A percentile compares a stretch with the other conserved stretches of the same genome.
Conservation (phyloP, 2,888 invertebrate species). For the Xylota segnis region DNA sequence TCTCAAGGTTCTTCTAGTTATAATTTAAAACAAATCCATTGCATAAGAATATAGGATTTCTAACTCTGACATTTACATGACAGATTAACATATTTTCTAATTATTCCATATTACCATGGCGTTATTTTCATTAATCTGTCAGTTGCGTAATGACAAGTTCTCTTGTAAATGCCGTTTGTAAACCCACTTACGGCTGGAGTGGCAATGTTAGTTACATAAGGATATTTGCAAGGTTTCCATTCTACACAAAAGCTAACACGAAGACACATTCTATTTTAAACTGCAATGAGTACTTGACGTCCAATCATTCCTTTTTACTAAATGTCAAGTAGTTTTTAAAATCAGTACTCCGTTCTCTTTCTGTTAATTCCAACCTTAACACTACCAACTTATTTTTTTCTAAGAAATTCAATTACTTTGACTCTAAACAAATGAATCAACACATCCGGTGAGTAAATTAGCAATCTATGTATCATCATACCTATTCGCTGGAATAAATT, state of each 20-base stretch:
- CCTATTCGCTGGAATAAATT: slow-evolving; percentile 25
- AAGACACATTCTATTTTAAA: neutral
- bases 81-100: slow-evolving; percentile 1
- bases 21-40: neutral
- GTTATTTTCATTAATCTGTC: neutral
- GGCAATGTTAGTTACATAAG: neutral
- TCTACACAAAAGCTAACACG: neutral
- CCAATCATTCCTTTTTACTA: too few species aligned
- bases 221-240: neutral
- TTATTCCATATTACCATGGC: neutral
- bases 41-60: slow-evolving; percentile 30
- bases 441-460: slow-evolving; percentile 52
- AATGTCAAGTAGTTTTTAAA: neutral
- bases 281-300: neutral
- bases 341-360: neutral
- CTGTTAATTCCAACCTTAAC: neutral
- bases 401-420: slow-evolving; percentile 16
- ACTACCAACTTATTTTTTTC: neutral
- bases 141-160: slow-evolving; percentile 37
- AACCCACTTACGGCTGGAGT: neutral
- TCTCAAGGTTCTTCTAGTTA: neutral
- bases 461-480: slow-evolving; percentile 39
- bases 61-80: neutral
- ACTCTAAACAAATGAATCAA: slow-evolving; percentile 29
- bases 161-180: neutral